Conservation (phyloP, 2,888 invertebrate genomes). For the Poecilobothrus nobilitatus region DNA sequence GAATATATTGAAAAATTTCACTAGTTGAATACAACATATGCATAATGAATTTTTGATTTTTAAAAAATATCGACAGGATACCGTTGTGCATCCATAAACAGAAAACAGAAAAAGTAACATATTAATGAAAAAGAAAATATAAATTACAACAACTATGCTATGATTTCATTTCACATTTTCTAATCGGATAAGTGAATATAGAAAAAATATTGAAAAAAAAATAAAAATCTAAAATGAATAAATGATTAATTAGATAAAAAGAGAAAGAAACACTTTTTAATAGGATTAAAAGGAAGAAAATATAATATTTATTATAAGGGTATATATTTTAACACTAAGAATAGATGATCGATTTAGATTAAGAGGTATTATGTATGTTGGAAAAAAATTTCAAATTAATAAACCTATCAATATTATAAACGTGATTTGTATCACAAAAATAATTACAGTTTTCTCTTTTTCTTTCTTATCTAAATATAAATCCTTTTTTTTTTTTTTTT, state of each 20-base stretch:
- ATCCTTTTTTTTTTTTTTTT: too few relatives aligned
- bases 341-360: too few relatives aligned
- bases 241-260: background rate
- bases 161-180: background rate
- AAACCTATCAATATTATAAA: too few relatives aligned
- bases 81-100: too few relatives aligned
- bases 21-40: slow-evolving; percentile 1
- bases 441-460: background rate
- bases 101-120: too few relatives aligned
- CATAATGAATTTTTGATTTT: background rate
- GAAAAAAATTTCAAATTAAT: too few relatives aligned
- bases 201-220: background rate
- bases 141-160: background rate
- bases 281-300: background rate
- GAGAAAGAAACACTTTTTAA: background rate
- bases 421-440: background rate
- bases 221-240: background rate
- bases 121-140: too few relatives aligned
- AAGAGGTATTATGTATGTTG: too few relatives aligned
- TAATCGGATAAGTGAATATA: background rate
- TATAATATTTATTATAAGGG: too few relatives aligned
- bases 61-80: too few relatives aligned
- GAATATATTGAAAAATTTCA: background rate
- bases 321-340: too few relatives aligned
- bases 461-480: background rate